Evolutionary conservation across 2,797 vertebrate genomes (phyloP).

Genomic region (Phoebastria nigripes): DNA sequence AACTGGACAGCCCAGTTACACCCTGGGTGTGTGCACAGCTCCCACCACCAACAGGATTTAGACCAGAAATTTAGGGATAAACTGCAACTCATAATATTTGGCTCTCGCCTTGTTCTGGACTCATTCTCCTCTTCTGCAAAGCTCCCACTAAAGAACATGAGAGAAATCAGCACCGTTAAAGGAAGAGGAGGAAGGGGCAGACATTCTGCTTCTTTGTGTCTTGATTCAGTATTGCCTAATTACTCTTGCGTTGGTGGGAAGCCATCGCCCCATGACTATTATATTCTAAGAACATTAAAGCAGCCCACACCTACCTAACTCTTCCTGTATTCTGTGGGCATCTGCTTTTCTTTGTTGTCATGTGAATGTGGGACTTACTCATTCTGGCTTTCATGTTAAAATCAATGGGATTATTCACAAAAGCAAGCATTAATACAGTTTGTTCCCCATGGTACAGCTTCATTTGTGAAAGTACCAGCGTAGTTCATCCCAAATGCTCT

Average conservation of each 20-base stretch:
- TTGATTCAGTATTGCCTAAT: neutral
- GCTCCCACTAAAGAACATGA: accelerated
- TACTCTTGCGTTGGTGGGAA: neutral
- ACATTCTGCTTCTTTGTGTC: neutral
- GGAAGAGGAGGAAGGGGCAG: neutral
- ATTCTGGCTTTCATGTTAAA: neutral
- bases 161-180: neutral
- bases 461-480: neutral
- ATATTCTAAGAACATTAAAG: neutral
- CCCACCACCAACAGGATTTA: neutral
- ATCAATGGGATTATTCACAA: neutral
- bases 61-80: neutral
- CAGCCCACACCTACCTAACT: neutral
- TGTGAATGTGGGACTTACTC: neutral
- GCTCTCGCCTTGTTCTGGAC: no score
- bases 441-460: neutral
- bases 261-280: neutral
- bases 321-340: neutral
- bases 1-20: neutral
- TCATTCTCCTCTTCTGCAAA: neutral
- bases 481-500: neutral
- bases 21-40: neutral
- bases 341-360: neutral
- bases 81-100: neutral
- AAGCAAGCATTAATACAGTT: neutral